Percentiles rank a stretch among this genome's conserved stretches.
Evolutionary conservation across 2,888 invertebrate species (phyloP).

Genomic region (Idaea straminata): DNA sequence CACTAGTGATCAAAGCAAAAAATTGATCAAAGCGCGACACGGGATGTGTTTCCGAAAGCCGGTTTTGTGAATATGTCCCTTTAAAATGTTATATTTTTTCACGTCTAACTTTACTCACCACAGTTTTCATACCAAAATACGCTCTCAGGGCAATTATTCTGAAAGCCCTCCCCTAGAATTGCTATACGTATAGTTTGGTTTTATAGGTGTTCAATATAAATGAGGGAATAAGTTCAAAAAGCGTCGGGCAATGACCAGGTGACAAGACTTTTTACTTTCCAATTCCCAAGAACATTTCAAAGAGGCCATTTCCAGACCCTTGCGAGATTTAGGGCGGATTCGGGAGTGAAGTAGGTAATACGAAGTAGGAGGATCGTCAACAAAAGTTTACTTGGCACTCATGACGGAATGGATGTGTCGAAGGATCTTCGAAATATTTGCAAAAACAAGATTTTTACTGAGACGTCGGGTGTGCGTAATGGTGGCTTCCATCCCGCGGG

Average conservation of each 20-base stretch:
- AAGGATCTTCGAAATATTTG: conserved; percentile 20
- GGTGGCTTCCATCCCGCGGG: conserved; percentile 35
- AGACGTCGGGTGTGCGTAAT: conserved; percentile 47
- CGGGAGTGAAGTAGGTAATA: neutral
- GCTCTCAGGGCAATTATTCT: neutral
- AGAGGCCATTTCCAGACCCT: neutral
- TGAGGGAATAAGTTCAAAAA: conserved; percentile 1
- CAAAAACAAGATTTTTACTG: conserved; percentile 43
- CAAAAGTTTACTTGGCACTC: neutral
- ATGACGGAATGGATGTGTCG: neutral
- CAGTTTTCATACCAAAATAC: neutral
- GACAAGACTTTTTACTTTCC: conserved; percentile 1
- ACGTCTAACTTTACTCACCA: neutral
- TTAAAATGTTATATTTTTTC: neutral
- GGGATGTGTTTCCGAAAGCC: neutral
- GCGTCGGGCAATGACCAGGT: conserved; percentile 1
- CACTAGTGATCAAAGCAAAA: neutral
- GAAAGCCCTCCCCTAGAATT: neutral
- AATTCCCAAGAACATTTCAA: neutral
- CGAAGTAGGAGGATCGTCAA: neutral
- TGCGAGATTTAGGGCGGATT: neutral
- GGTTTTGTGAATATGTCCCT: neutral
- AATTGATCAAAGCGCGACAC: neutral
- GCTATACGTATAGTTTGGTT: neutral
- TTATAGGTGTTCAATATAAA: conserved; percentile 1